phyloP scores from a whole-genome alignment of 2,888 invertebrate species.

The Drosophila glabriapex region DNA sequence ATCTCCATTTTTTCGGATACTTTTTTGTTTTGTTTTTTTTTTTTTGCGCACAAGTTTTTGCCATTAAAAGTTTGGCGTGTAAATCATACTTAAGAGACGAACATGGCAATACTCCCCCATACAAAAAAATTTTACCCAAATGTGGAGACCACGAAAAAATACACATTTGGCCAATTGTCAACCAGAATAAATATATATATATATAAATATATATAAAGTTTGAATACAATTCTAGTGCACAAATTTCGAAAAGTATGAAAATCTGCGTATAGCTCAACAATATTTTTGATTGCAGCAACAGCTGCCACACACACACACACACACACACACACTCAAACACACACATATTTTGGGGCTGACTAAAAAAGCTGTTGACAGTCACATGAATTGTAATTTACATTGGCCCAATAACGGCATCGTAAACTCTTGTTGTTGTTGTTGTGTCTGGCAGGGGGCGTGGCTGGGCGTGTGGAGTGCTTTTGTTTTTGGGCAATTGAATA shows the following conservation, averaged over 20 bases:
- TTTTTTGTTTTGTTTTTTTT: background rate
- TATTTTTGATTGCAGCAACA: slow-evolving; percentile 35
- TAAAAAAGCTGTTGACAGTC: slow-evolving; percentile 42
- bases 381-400: slow-evolving; percentile 43
- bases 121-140: slow-evolving; percentile 29
- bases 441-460: background rate
- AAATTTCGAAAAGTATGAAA: slow-evolving; percentile 27
- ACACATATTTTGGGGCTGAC: background rate
- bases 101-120: background rate
- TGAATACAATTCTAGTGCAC: slow-evolving; percentile 6
- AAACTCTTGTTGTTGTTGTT: slow-evolving; percentile 28
- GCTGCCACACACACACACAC: background rate
- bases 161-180: slow-evolving; percentile 27
- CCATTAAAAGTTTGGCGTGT: slow-evolving; percentile 61
- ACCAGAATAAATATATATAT: background rate
- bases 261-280: slow-evolving; percentile 8
- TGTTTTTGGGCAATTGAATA: slow-evolving; percentile 36
- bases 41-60: slow-evolving; percentile 39
- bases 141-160: slow-evolving; percentile 10
- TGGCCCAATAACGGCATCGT: slow-evolving; percentile 30
- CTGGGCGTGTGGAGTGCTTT: slow-evolving; percentile 1
- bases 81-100: slow-evolving; percentile 53
- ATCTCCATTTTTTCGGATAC: slow-evolving; percentile 8
- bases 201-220: slow-evolving; percentile 3
- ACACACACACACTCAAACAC: background rate